phyloP scores from a whole-genome alignment of 2,113 vertebrate genomes.

The Cervus canadensis region DNA sequence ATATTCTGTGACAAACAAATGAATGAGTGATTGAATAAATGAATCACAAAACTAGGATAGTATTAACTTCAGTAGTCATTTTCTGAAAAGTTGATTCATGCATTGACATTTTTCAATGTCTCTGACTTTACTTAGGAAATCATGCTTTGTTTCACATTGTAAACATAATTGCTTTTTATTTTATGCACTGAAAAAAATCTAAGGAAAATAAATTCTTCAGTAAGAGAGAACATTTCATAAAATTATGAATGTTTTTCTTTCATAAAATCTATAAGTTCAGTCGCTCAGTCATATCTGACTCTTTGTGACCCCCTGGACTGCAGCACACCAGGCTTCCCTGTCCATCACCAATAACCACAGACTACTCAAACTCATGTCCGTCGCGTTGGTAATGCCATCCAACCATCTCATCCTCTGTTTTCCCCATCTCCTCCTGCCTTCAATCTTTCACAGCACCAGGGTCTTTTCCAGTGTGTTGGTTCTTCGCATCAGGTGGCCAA shows the following conservation, averaged over 20 bases:
- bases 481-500: neutral
- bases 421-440: neutral
- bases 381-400: accelerated
- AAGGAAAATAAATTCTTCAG: neutral
- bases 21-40: neutral
- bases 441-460: neutral
- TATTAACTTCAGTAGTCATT: neutral
- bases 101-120: neutral
- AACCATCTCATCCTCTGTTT: neutral
- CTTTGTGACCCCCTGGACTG: neutral
- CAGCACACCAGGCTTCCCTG: neutral
- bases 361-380: neutral
- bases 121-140: neutral
- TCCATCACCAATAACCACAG: neutral
- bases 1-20: neutral
- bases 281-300: neutral
- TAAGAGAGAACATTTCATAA: neutral
- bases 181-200: neutral
- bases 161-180: neutral
- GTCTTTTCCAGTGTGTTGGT: neutral
- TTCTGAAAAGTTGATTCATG: neutral
- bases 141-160: neutral
- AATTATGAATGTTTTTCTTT: neutral
- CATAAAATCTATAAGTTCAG: neutral
- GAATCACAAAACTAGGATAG: neutral